phyloP scores from a whole-genome alignment of 2,888 invertebrate genomes.

The Tiliacea citrago region DNA sequence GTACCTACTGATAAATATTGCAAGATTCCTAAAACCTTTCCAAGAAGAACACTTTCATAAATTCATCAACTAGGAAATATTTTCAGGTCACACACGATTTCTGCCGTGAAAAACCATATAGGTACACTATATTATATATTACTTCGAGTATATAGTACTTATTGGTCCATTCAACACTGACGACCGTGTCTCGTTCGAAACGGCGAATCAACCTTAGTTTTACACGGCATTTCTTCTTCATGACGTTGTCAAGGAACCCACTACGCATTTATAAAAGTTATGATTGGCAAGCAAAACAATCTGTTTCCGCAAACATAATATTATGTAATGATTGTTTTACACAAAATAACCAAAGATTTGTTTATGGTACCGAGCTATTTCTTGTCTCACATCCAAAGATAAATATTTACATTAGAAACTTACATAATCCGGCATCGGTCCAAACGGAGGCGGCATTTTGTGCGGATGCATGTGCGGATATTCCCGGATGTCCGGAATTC shows the following conservation, averaged over 20 bases:
- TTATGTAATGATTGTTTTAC: too few relatives aligned
- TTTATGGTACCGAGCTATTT: background rate
- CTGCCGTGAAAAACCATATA: too few relatives aligned
- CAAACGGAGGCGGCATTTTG: constrained; percentile 12
- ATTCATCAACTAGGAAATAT: background rate
- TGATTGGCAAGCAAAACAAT: background rate
- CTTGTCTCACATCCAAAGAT: background rate
- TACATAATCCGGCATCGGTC: constrained; percentile 34
- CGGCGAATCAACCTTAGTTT: too few relatives aligned
- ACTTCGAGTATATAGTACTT: too few relatives aligned
- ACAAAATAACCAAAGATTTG: constrained; percentile 6
- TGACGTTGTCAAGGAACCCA: background rate
- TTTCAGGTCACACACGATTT: background rate
- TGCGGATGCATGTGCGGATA: background rate
- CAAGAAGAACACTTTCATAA: background rate
- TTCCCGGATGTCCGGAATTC: background rate
- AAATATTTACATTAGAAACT: constrained; percentile 40
- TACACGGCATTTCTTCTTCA: background rate
- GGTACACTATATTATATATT: too few relatives aligned
- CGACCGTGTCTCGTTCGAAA: too few relatives aligned
- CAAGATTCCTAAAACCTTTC: background rate
- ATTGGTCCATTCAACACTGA: too few relatives aligned
- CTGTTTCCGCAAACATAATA: background rate
- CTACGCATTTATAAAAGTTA: background rate
- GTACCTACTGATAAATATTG: too few relatives aligned